phyloP scores from a whole-genome alignment of 2,888 invertebrate species.

The Drosophila cracens region DNA sequence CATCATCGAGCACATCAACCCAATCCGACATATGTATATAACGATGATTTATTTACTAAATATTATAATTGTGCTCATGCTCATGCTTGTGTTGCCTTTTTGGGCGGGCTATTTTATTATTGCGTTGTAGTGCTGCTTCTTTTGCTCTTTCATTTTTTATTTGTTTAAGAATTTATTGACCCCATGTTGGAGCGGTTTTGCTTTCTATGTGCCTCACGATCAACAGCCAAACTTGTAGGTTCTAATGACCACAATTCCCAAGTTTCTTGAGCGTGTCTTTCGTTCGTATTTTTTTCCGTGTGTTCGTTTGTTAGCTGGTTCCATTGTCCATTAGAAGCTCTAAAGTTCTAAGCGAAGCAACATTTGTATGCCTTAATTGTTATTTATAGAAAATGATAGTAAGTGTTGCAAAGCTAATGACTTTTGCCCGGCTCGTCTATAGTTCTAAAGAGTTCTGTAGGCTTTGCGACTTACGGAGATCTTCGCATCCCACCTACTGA shows the following conservation, averaged over 20 bases:
- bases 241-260: constrained; percentile 68
- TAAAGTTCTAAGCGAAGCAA: constrained; percentile 37
- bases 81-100: constrained; percentile 32
- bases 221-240: constrained; percentile 35
- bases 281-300: constrained; percentile 12
- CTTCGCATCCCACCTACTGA: constrained; percentile 53
- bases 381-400: constrained; percentile 80
- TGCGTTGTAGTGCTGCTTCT: background rate
- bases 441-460: constrained; percentile 20
- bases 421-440: constrained; percentile 43
- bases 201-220: constrained; percentile 62
- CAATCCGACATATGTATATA: constrained; percentile 29
- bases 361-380: constrained; percentile 73
- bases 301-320: constrained; percentile 5
- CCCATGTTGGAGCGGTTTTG: constrained; percentile 65
- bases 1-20: constrained; percentile 16
- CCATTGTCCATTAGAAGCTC: constrained; percentile 49
- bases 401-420: constrained; percentile 76
- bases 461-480: constrained; percentile 35
- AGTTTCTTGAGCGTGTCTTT: constrained; percentile 48
- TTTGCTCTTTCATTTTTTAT: constrained; percentile 22
- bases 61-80: constrained; percentile 59
- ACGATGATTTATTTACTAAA: constrained; percentile 72
- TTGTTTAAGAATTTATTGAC: constrained; percentile 76
- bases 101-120: constrained; percentile 34